These are phyloP conservation scores for Tetragonula carbonaria DNA, from an alignment of 2,888 invertebrate species.

Conservation along the genomic window DNA sequence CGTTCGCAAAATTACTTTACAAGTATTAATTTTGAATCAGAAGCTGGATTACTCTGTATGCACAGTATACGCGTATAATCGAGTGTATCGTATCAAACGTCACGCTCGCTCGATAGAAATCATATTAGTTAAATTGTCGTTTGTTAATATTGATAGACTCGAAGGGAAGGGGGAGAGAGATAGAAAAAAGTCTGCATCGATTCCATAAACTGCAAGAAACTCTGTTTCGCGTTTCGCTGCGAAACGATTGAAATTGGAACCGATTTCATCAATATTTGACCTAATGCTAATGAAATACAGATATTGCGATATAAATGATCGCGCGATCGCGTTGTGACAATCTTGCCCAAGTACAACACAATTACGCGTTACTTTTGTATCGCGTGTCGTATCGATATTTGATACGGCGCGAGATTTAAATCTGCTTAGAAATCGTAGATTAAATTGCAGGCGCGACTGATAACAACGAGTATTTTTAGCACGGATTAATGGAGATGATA, in stretches of 20 bases:
- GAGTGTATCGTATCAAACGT: not conserved
- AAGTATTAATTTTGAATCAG: not conserved
- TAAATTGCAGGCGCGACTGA: not conserved
- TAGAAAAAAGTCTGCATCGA: not conserved
- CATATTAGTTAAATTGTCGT: not conserved
- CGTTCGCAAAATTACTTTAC: not conserved
- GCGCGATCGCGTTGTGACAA: slow-evolving; percentile 11
- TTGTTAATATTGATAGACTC: slow-evolving; percentile 3
- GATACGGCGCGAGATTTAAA: not conserved
- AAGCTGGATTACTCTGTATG: not conserved
- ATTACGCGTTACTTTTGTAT: not conserved
- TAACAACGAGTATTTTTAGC: not conserved
- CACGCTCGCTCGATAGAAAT: not conserved
- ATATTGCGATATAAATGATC: slow-evolving; percentile 23
- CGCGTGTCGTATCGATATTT: not conserved
- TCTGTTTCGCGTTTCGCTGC: not conserved
- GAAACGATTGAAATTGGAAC: slow-evolving; percentile 34
- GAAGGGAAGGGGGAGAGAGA: not conserved
- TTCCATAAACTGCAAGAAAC: slow-evolving; percentile 30
- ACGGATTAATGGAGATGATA: not conserved
- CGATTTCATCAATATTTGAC: slow-evolving; percentile 32
- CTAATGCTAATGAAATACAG: slow-evolving; percentile 33
- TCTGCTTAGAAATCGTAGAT: not conserved
- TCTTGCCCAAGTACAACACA: slow-evolving; percentile 16
- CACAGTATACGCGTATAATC: not conserved